Evolutionary conservation across 2,797 vertebrate genomes (phyloP), one percentile per base, ranked within the genome.

Genomic region (Paedocypris micromegethes): DNA sequence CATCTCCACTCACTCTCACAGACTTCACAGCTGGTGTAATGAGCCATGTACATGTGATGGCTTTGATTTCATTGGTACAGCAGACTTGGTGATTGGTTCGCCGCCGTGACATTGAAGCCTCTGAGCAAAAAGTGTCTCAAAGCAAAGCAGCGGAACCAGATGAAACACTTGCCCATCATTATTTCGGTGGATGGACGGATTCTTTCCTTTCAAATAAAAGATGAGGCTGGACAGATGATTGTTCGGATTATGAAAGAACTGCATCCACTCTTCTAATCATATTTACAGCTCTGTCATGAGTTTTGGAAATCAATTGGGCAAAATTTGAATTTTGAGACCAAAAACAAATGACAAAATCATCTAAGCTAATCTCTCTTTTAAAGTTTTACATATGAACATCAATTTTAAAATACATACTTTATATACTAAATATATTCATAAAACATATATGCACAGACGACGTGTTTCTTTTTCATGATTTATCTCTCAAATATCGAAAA

Each of bases 201-300:
- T 23, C 3, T 66, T 56, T 48, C 3, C 5, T 58, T 58, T 67
- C 39, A 67, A 49, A 57, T 38, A 23, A 38, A 57, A 58, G 6
- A 50, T 43, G 58, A 38, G 2, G 4, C 9, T 3, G 46, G 5
- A 52, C 61, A 52, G n/a, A 37, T 43, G 23, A 8, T 0, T 38
- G 52, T 56, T 8, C 52, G 48, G 47, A 47, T 23, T 56, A 46
- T 47, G 9, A 40, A 4, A 63, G 39, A 43, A 45, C 8, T 46
- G 63, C 51, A n/a, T 7, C 51, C 23, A 46, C 52, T 56, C 63
- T 53, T 64, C 3, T 54, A 64, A 64, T 64, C 40, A 45, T 46
- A 9, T 40, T 54, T 54, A 6, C 42, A 64, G 49, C 43, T 8
- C 49, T 43, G 62, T 64, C 51, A 64, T 65, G 43, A 41, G 37